phyloP scores from a whole-genome alignment of 2,888 invertebrate species.

The Cyrtodaria siliqua region DNA sequence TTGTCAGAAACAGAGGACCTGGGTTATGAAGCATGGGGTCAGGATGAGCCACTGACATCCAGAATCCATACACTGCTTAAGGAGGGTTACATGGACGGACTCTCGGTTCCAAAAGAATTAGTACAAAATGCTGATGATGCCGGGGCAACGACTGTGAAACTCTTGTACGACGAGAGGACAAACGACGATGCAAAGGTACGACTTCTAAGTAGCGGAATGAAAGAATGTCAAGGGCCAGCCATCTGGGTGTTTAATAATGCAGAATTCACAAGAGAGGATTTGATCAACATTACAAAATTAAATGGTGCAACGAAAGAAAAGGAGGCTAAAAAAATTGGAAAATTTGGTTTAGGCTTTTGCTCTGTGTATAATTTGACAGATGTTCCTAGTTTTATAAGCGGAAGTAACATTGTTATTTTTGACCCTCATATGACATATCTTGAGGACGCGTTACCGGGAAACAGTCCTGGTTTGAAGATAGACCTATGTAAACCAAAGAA shows the following conservation, averaged over 20 bases:
- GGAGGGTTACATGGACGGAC: constrained; percentile 77
- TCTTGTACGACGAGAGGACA: constrained; percentile 80
- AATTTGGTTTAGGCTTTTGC: constrained; percentile 84
- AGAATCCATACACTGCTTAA: constrained; percentile 68
- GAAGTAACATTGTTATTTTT: constrained; percentile 81
- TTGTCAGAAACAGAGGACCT: constrained; percentile 24
- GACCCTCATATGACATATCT: constrained; percentile 82
- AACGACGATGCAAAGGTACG: constrained; percentile 69
- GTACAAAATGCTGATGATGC: constrained; percentile 82
- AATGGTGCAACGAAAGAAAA: constrained; percentile 81
- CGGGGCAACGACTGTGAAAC: constrained; percentile 69
- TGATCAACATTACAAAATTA: constrained; percentile 81
- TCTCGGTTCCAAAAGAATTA: constrained; percentile 78
- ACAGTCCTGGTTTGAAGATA: constrained; percentile 73
- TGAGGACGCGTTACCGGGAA: constrained; percentile 64
- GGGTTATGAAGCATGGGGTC: constrained; percentile 68
- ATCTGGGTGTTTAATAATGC: constrained; percentile 83
- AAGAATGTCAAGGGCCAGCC: constrained; percentile 82
- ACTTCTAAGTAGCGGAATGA: constrained; percentile 78
- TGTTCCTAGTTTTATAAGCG: constrained; percentile 83
- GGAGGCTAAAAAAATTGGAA: constrained; percentile 79
- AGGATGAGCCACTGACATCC: constrained; percentile 74
- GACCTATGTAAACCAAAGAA: constrained; percentile 62
- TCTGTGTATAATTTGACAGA: constrained; percentile 84
- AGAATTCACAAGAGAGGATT: constrained; percentile 79